phyloP scores from a whole-genome alignment of 2,113 vertebrate genomes.

The Coryphaenoides rupestris region DNA sequence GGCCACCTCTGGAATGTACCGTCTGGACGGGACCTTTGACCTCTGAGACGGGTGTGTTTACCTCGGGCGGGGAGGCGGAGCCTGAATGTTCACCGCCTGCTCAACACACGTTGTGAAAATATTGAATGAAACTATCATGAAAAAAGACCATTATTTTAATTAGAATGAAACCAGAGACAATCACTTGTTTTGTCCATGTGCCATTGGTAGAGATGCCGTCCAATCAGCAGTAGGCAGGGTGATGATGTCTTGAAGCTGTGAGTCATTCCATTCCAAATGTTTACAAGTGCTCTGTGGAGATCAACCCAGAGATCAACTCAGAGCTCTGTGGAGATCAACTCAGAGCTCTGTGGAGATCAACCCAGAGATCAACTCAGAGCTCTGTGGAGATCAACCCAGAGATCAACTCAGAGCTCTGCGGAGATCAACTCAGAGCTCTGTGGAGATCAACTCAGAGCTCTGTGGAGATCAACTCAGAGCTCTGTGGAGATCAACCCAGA shows the following conservation, averaged over 20 bases:
- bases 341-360: constrained; percentile 30
- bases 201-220: too few relatives aligned
- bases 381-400: constrained; percentile 30
- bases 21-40: background rate
- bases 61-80: constrained; percentile 16
- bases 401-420: too few relatives aligned
- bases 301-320: too few relatives aligned
- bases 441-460: too few relatives aligned
- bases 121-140: background rate
- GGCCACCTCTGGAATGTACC: constrained; percentile 70
- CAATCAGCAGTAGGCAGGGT: too few relatives aligned
- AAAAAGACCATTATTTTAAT: constrained; percentile 44
- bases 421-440: constrained; percentile 16
- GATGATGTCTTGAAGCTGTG: too few relatives aligned
- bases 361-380: too few relatives aligned
- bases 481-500: constrained; percentile 25
- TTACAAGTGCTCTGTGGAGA: constrained; percentile 70
- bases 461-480: constrained; percentile 24
- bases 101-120: too few relatives aligned
- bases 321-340: constrained; percentile 36
- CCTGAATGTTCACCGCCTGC: constrained; percentile 55
- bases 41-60: too few relatives aligned
- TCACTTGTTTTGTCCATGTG: constrained; percentile 62
- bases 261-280: constrained; percentile 55
- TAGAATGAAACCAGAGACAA: constrained; percentile 68